Conservation (phyloP, 2,797 vertebrate species). For the Leucoraja ocellata region DNA sequence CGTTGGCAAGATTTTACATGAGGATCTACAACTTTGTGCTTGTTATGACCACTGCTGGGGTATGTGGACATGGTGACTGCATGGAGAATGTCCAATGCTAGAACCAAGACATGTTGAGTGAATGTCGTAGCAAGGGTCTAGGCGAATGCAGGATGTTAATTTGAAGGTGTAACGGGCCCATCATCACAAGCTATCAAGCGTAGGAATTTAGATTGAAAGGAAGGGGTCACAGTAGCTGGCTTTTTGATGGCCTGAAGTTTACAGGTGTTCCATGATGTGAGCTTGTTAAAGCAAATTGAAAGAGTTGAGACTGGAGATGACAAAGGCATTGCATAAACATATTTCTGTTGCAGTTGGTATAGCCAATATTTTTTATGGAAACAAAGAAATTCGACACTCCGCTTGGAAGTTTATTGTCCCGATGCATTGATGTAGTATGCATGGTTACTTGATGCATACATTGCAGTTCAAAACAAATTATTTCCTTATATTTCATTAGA, state of each 20-base stretch:
- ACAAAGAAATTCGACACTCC: neutral
- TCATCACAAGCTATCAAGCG: neutral
- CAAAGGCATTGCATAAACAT: neutral
- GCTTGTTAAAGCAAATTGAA: neutral
- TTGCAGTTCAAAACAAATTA: neutral
- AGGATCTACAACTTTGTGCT: neutral
- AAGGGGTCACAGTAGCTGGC: neutral
- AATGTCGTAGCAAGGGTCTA: too few relatives aligned
- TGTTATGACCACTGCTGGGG: neutral
- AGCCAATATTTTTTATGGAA: neutral
- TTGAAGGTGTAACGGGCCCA: neutral
- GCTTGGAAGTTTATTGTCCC: neutral
- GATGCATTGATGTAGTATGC: neutral
- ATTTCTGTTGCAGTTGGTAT: neutral
- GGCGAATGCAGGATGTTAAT: neutral
- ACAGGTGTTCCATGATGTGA: neutral
- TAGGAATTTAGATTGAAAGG: too few relatives aligned
- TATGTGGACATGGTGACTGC: neutral
- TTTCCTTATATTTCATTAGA: neutral
- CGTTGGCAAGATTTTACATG: neutral
- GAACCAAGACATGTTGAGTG: neutral
- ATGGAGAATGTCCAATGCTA: neutral
- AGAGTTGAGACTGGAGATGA: neutral
- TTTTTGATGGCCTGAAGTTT: neutral
- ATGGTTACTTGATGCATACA: neutral